phyloP scores from a whole-genome alignment of 2,797 vertebrate species.

The Dallia pectoralis region DNA sequence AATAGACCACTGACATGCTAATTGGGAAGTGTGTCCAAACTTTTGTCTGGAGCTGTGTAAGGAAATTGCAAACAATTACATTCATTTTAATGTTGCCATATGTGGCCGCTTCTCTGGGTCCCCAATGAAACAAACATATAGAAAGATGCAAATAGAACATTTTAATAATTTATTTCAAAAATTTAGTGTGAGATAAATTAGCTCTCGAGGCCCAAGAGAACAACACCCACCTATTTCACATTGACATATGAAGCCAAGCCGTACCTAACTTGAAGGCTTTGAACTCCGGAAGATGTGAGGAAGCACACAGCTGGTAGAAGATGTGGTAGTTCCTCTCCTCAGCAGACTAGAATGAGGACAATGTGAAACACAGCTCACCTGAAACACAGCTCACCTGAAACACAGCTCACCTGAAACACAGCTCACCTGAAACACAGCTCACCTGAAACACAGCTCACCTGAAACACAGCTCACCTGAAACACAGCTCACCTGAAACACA shows the following conservation, averaged over 20 bases:
- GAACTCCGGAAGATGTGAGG: conserved; percentile 89
- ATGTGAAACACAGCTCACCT: conserved; percentile 20
- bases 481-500: conserved; percentile 91
- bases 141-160: too few species aligned
- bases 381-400: background rate
- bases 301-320: conserved; percentile 97
- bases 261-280: conserved; percentile 88
- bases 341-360: conserved; percentile 80
- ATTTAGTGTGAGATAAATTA: too few species aligned
- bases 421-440: conserved; percentile 85
- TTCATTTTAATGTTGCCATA: background rate
- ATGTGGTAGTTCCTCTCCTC: conserved; percentile 98
- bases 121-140: too few species aligned
- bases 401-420: background rate
- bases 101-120: background rate
- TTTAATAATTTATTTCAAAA: too few species aligned
- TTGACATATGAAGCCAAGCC: conserved; percentile 3
- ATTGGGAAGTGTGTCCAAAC: background rate
- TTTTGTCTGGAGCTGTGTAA: background rate
- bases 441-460: background rate
- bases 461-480: background rate
- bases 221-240: background rate
- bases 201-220: background rate
- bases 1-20: too few species aligned
- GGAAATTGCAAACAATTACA: background rate